Evolutionary conservation across 2,888 invertebrate species (phyloP).

Genomic region (Heliconius ismenius): DNA sequence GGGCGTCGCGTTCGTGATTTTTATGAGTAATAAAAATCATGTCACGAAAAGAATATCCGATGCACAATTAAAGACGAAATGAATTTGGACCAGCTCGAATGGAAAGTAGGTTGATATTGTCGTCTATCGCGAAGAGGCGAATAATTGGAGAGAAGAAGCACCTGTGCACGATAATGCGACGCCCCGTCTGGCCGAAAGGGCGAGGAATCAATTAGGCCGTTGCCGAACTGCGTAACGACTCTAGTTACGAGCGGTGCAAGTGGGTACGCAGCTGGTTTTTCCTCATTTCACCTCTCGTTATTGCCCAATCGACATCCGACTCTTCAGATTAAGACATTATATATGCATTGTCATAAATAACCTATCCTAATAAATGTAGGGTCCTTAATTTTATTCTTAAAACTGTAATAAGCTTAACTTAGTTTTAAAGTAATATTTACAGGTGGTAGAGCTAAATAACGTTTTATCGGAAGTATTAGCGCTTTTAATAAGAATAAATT

Average conservation of each 20-base stretch:
- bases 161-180: conserved; percentile 79
- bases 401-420: background rate
- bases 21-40: conserved; percentile 72
- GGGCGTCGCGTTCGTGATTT: conserved; percentile 60
- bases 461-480: conserved; percentile 10
- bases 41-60: conserved; percentile 74
- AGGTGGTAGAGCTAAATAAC: background rate
- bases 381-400: background rate
- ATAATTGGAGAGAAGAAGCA: conserved; percentile 70
- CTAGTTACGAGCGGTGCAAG: conserved; percentile 77
- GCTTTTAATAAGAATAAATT: conserved; percentile 20
- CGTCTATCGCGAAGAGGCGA: conserved; percentile 70
- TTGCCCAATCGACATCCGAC: conserved; percentile 75
- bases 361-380: conserved; percentile 9
- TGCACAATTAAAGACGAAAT: conserved; percentile 74
- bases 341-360: conserved; percentile 66
- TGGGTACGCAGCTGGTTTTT: conserved; percentile 78
- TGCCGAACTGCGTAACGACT: conserved; percentile 78
- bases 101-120: conserved; percentile 67
- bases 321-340: conserved; percentile 75
- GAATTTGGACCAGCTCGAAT: conserved; percentile 64
- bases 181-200: conserved; percentile 78
- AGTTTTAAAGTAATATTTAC: conserved; percentile 12
- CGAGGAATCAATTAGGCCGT: conserved; percentile 81
- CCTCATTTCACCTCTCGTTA: conserved; percentile 78